phyloP scores from a whole-genome alignment of 2,888 invertebrate species.

The Horisme vitalbata region DNA sequence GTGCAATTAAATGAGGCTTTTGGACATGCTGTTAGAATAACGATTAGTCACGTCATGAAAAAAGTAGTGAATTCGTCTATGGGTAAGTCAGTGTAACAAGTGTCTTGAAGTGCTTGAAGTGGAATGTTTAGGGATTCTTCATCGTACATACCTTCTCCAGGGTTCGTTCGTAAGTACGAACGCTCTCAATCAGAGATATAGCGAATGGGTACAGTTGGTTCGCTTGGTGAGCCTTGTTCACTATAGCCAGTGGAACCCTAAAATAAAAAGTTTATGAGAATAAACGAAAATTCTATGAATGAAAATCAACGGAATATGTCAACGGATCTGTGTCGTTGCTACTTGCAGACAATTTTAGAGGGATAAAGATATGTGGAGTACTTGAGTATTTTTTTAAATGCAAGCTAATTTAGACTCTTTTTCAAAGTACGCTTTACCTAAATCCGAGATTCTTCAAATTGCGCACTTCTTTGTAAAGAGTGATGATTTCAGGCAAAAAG shows the following conservation, averaged over 20 bases:
- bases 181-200: constrained; percentile 98
- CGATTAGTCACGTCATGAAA: too few species aligned
- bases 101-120: constrained; percentile 54
- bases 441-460: constrained; percentile 98
- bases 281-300: background rate
- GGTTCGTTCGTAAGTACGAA: constrained; percentile 97
- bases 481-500: constrained; percentile 98
- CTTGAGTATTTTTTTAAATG: too few species aligned
- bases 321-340: too few species aligned
- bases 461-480: constrained; percentile 98
- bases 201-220: constrained; percentile 99
- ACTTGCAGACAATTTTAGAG: too few species aligned
- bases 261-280: constrained; percentile 15
- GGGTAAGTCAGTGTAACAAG: constrained; percentile 60
- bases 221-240: constrained; percentile 99
- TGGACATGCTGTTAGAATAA: too few species aligned
- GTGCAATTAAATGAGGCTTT: too few species aligned
- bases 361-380: too few species aligned
- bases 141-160: constrained; percentile 92
- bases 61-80: constrained; percentile 22
- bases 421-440: constrained; percentile 62
- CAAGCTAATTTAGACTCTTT: background rate
- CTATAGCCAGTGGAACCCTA: constrained; percentile 97
- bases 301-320: too few species aligned
- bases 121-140: constrained; percentile 28